A percentile compares a stretch with the other conserved stretches of the same genome.
These are phyloP conservation scores for Arizona elegans DNA, from an alignment of 2,113 vertebrate genomes.

Conservation along the genomic window DNA sequence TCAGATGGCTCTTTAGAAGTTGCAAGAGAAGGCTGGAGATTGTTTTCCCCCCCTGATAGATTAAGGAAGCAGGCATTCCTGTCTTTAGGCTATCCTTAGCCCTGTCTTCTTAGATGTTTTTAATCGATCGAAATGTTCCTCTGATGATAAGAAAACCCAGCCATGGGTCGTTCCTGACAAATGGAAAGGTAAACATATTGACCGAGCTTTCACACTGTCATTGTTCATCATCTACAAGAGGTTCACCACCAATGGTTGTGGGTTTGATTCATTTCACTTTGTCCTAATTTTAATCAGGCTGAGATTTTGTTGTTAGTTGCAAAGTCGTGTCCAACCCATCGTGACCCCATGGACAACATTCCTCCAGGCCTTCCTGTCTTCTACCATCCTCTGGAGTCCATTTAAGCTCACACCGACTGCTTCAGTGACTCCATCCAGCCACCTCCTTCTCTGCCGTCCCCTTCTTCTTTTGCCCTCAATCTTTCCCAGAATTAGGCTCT, in stretches of 20 bases:
- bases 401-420: too few relatives aligned
- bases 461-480: too few relatives aligned
- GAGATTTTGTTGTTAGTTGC: too few relatives aligned
- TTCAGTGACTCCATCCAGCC: too few relatives aligned
- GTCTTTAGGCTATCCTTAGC: background rate
- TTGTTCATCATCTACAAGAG: background rate
- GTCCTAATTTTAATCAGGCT: background rate
- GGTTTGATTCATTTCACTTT: background rate
- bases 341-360: too few relatives aligned
- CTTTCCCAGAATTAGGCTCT: too few relatives aligned
- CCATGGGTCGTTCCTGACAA: background rate
- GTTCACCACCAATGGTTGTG: too few relatives aligned
- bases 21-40: background rate
- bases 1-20: conserved; percentile 9
- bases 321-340: too few relatives aligned
- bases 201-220: background rate
- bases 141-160: background rate
- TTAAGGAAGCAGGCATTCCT: background rate
- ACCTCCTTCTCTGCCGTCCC: too few relatives aligned
- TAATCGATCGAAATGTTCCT: background rate
- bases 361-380: too few relatives aligned
- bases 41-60: background rate
- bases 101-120: background rate
- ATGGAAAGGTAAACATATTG: background rate
- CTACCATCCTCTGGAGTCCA: too few relatives aligned